Evolutionary conservation across 2,888 invertebrate species (phyloP), one percentile per base, ranked within the genome.

Genomic region (Gerris lacustris): DNA sequence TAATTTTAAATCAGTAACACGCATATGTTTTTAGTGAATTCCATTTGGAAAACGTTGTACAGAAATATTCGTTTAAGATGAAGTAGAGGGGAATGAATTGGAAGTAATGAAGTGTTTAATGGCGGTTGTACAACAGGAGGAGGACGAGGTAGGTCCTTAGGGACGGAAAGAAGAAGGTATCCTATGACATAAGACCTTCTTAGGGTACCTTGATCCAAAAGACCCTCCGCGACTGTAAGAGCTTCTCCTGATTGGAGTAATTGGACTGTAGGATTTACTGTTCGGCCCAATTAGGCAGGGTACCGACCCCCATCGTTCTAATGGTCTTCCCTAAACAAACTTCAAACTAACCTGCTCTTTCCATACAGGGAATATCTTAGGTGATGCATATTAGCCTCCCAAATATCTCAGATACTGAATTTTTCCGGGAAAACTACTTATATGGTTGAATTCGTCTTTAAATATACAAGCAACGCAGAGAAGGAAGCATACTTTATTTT

Each of bases 181-280:
- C 55, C 15, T 55, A 55, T 55, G 55, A 55, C 55, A 55, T 55
- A 55, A 55, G 55, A 55, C 55, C 55, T 55, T 55, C 15, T 15
- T 55, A 9, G 9, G 15, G 15, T 11, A 55, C 55, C 55, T 55
- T 55, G 55, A 11, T 11, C 55, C 55, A 11, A 11, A 15, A 55
- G 9, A 9, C 55, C 15, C 9, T 11, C 9, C 9, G 11, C 9
- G 15, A 9, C 55, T 15, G 2, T 55, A 9, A 9, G 15, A 18
- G 17, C 11, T 64, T 31, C 64, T 17, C 7, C 64, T 64, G 64
- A 64, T 64, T 64, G 64, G 64, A 64, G 64, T 64, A 64, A 64
- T 64, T 64, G 64, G 64, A 18, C 64, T 7, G 17, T n/a, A 64
- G 64, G 64, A 64, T 64, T 64, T 64, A 55, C 55, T 11, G 55